Evolutionary conservation across 2,113 vertebrate species (phyloP), one percentile per base, ranked within the genome.

Genomic region (Chionis minor): DNA sequence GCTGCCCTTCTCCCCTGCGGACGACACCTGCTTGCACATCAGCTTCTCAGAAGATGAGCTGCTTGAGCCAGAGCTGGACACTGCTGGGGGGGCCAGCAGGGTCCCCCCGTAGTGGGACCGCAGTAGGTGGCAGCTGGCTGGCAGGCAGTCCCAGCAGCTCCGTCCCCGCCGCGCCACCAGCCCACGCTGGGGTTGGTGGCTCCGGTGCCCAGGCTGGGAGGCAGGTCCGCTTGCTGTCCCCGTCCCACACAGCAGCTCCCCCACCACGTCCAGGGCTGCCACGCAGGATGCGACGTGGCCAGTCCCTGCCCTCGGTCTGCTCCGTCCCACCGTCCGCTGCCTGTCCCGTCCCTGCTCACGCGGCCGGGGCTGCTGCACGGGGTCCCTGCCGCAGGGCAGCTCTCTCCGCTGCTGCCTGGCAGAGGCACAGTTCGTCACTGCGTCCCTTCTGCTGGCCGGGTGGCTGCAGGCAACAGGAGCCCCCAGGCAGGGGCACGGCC

Each of bases 11-110:
- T 97, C 97, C 12, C 96, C 97, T 3, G 73, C 28, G 11, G 97
- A 99, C 0, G 97, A 99, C 26, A 99, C 98, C 55, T 98, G 98
- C 95, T 97, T 99, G 80, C 98, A 99, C 92, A 99, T 99, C 97
- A 98, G 99, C 72, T 98, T 99, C 91, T 99, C 98, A 0, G 98
- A 99, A 78, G 99, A 99, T 13, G 98, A 99, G 96, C 92, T 98
- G 86, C 96, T 98, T 3, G 98, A 99, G 72, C 98, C 98, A 3
- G 98, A 98, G 97, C 91, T 96, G 61, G 98, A 98, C n/a, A 1
- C 30, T n/a, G 55, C 44, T 0, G 0, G 58, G 74, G 92, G 75
- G 22, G 49, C 65, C 73, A 71, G 79, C 62, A 81, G 69, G 22
- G 67, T 96, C 40, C 95, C 81, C 12, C 40, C 96, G 32, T 96